Conservation (phyloP, 2,113 vertebrate genomes). For the Pelmatolapia mariae region DNA sequence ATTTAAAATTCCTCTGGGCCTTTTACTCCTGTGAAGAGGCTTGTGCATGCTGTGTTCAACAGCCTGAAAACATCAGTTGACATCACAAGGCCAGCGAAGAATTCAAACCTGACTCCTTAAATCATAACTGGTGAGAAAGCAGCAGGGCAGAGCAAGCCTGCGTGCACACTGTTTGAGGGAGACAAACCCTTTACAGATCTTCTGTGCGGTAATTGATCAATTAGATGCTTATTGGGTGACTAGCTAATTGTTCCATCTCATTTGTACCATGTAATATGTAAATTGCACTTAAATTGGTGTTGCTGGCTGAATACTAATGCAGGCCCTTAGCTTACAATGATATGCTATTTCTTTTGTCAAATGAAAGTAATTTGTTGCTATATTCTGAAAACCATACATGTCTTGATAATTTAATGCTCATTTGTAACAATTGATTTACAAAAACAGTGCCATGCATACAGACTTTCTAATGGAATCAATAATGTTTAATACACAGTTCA, state of each 20-base stretch:
- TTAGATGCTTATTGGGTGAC: background rate
- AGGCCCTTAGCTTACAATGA: background rate
- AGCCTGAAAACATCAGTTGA: constrained; percentile 10
- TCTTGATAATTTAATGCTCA: background rate
- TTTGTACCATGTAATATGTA: background rate
- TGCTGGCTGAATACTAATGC: background rate
- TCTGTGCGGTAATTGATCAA: background rate
- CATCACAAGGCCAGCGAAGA: background rate
- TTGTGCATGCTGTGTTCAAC: background rate
- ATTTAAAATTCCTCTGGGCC: constrained; percentile 10
- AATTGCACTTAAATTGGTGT: background rate
- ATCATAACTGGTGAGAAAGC: background rate
- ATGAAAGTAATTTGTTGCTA: background rate
- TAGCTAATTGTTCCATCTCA: background rate
- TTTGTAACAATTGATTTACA: background rate
- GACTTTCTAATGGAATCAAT: background rate
- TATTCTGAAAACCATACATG: background rate
- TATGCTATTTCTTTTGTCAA: background rate
- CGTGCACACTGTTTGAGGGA: background rate
- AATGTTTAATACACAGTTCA: background rate
- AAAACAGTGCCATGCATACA: background rate
- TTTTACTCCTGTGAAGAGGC: background rate
- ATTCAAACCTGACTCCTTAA: background rate
- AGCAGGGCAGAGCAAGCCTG: background rate
- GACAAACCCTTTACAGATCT: background rate